A percentile compares a stretch with the other conserved stretches of the same genome.
These are phyloP conservation scores for Setophaga kirtlandii DNA, from an alignment of 2,113 vertebrate genomes.

Conservation along the genomic window DNA sequence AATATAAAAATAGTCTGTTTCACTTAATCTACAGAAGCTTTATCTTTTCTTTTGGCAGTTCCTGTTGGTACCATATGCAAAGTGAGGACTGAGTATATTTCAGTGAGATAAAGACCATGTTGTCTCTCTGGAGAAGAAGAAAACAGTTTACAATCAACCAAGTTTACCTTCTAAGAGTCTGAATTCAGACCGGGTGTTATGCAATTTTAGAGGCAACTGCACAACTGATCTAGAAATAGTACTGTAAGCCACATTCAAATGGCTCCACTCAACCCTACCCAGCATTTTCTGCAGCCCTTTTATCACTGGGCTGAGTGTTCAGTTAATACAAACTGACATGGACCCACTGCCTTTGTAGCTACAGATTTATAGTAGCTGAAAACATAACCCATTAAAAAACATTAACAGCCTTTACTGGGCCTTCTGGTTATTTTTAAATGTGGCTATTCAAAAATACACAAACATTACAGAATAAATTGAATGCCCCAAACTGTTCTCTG, in stretches of 20 bases:
- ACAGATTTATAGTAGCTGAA: constrained; percentile 2
- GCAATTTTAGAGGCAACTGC: neutral
- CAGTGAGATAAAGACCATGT: neutral
- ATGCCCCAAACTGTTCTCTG: neutral
- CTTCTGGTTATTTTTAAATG: neutral
- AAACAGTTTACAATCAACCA: neutral
- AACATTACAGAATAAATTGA: neutral
- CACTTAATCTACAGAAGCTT: neutral
- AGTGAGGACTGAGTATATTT: neutral
- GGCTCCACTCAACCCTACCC: neutral
- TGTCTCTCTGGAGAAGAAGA: neutral
- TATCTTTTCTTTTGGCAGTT: neutral
- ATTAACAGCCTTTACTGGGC: neutral
- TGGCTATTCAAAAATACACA: neutral
- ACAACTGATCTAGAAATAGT: neutral
- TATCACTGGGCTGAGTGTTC: neutral
- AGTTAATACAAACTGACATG: neutral
- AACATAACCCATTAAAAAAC: constrained; percentile 20
- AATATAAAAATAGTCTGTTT: neutral
- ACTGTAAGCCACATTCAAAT: neutral
- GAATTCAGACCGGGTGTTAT: neutral
- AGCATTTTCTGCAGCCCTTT: neutral
- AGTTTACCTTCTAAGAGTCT: neutral
- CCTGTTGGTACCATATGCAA: neutral
- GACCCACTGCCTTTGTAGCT: neutral